Evolutionary conservation across 2,797 vertebrate species (phyloP), one percentile per base, ranked within the genome.

Genomic region (Sciurus carolinensis): DNA sequence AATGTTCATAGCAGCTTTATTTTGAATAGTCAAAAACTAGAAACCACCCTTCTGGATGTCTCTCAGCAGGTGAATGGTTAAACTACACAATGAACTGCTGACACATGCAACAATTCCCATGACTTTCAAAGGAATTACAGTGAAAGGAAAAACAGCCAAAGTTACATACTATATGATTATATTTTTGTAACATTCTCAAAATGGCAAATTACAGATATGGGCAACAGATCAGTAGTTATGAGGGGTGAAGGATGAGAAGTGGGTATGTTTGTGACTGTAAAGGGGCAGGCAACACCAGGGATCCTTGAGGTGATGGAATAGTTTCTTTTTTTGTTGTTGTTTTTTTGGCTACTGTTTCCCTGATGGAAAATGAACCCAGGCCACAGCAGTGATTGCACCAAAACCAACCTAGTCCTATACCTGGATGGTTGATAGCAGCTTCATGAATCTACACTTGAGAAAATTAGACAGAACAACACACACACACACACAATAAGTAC

Each of bases 141-240:
- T 52, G 22, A 85, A 28, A 39, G 42, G 39, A 91, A 93, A 95
- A 88, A 89, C 44, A 88, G 84, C 52, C 59, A 83, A 90, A 93
- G 83, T 57, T 79, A 87, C 44, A 83, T 14, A 57, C 7, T 50
- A 1, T 24, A 50, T 80, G 67, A 79, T 91, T 90, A 69, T 39
- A 82, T 91, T 91, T 91, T 85, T 57, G 71, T 22, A 90, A 91
- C 62, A 86, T n/a, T 89, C 72, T 93, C 84, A 87, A 94, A 93
- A 87, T 91, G 72, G 87, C 76, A 91, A 87, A 90, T 62, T 75
- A 90, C 50, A 94, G 59, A 89, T 18, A 59, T 28, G 15, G 30
- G 82, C 26, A 85, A 82, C 52, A 87, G 36, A 80, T 42, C 11
- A 52, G 44, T 42, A n/a, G 26, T 42, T 90, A 9, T 39, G 57